phyloP scores from a whole-genome alignment of 1,140 invertebrate species.

The Araneus ventricosus region DNA sequence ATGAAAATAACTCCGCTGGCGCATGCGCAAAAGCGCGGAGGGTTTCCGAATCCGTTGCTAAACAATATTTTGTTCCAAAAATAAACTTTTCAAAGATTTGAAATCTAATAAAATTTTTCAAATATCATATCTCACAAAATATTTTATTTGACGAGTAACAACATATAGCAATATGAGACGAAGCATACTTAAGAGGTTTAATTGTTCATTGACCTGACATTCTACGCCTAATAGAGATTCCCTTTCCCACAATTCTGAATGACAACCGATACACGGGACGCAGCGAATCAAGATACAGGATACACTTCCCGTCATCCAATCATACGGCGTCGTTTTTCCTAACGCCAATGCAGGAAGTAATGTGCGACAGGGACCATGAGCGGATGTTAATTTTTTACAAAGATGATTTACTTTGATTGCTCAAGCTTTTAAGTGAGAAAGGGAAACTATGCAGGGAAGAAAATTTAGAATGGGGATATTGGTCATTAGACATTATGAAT shows the following conservation, averaged over 20 bases:
- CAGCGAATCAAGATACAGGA: conserved; percentile 61
- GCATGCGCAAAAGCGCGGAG: no score
- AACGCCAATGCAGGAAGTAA: not conserved
- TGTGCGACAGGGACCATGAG: not conserved
- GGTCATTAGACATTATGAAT: not conserved
- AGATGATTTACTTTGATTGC: not conserved
- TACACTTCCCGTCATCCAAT: conserved; percentile 64
- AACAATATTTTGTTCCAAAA: no score
- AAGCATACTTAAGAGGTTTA: not conserved
- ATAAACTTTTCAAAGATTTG: no score
- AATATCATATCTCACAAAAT: no score
- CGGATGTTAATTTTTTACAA: conserved; percentile 38
- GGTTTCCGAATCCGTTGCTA: no score
- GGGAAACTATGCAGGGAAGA: not conserved
- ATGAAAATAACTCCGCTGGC: no score
- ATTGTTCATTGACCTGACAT: conserved; percentile 14
- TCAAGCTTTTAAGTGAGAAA: not conserved
- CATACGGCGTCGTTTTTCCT: not conserved
- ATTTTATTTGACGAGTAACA: no score
- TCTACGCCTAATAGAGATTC: not conserved
- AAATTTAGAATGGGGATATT: not conserved
- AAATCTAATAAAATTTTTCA: no score
- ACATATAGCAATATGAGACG: no score
- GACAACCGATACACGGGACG: conserved; percentile 41
- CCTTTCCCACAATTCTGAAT: conserved; percentile 38